Evolutionary conservation across 2,888 invertebrate genomes (phyloP), one percentile per base, ranked within the genome.

Genomic region (Molorchus minor): DNA sequence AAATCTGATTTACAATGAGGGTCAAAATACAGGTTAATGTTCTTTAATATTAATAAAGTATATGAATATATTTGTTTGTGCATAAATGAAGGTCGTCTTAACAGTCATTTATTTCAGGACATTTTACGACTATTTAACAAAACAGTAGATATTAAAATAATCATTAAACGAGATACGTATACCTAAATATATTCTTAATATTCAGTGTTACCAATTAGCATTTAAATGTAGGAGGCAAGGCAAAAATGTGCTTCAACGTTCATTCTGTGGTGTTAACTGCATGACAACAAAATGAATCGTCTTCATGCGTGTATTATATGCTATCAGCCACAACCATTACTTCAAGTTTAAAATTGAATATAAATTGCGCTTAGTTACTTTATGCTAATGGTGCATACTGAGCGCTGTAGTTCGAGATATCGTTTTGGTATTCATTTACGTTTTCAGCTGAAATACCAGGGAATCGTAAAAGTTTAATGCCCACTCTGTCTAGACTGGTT

Each of bases 401-500:
- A 25, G 8, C 8, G n/a, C 33, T 33, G 33, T 12, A 33, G 33
- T 33, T n/a, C 12, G n/a, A 33, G 12, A n/a, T 33, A 12, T 33
- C 12, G 33, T 10, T 33, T n/a, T 33, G 12, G 12, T 33, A 33
- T 33, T 33, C 33, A 33, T 33, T n/a, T 33, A 33, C 5, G 33
- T 33, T 33, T 25, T 33, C 33, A 33, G 33, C 33, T 33, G 12
- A 33, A 10, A 33, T 33, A 33, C 33, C 12, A 33, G 10, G 12
- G 33, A 33, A 33, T 33, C 5, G 33, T 52, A 30, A 52, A 30
- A 41, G 29, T 30, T 30, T 41, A 35, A 33, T 52, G 25, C 38
- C 38, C 20, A 15, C 43, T 3, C n/a, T 4, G 45, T 52, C 52
- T 52, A 52, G 52, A 52, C 52, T 17, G n/a, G 49, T 45, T 33